phyloP scores from a whole-genome alignment of 2,113 vertebrate genomes.

The Gavialis gangeticus region DNA sequence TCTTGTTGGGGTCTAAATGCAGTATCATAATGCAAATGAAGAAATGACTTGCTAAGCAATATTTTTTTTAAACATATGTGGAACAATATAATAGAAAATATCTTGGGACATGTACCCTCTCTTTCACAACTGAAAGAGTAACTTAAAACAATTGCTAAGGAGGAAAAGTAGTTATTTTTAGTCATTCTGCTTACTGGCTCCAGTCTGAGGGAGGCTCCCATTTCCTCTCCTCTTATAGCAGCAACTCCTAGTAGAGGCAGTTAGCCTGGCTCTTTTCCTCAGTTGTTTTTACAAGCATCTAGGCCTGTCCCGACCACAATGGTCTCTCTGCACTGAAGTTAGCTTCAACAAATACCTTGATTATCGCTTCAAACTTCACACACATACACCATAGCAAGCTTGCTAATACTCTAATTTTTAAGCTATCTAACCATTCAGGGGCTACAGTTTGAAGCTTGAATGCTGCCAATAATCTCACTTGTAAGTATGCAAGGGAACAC shows the following conservation, averaged over 20 bases:
- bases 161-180: conserved; percentile 63
- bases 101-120: background rate
- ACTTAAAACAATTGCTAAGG: conserved; percentile 37
- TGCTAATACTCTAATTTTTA: too few species aligned
- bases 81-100: conserved; percentile 11
- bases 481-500: background rate
- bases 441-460: background rate
- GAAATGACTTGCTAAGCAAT: rapidly evolving
- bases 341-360: conserved; percentile 2
- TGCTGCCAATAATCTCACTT: background rate
- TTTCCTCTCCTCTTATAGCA: conserved; percentile 63
- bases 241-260: background rate
- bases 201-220: conserved; percentile 66
- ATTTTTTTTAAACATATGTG: conserved; percentile 22
- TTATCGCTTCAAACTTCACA: background rate
- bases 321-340: background rate
- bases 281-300: background rate
- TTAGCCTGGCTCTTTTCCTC: conserved; percentile 53
- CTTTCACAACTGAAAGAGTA: conserved; percentile 15
- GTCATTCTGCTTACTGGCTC: conserved; percentile 31
- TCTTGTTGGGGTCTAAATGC: background rate
- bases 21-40: background rate
- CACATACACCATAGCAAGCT: background rate
- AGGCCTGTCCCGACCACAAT: background rate
- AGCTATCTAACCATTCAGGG: background rate